phyloP scores from a whole-genome alignment of 2,888 invertebrate species.

The Limnephilus rhombicus region DNA sequence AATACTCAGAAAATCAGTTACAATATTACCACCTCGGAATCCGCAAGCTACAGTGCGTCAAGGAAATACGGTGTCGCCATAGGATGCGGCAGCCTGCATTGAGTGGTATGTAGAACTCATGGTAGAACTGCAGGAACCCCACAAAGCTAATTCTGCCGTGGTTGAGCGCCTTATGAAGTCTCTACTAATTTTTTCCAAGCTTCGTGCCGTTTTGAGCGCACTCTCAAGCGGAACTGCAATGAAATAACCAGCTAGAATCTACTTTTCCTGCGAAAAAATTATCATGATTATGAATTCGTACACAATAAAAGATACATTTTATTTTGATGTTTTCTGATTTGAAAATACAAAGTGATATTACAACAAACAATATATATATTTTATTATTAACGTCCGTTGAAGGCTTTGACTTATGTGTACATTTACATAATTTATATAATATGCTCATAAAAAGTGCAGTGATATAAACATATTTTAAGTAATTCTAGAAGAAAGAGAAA shows the following conservation, averaged over 20 bases:
- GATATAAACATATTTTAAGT: too few relatives aligned
- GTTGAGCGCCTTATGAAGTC: slow-evolving; percentile 12
- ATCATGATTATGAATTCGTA: not conserved
- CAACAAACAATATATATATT: too few relatives aligned
- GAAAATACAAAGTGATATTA: too few relatives aligned
- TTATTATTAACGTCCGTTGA: too few relatives aligned
- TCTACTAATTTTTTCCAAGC: not conserved
- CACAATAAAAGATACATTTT: too few relatives aligned
- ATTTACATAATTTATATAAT: too few relatives aligned
- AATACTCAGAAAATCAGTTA: not conserved
- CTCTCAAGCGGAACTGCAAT: not conserved
- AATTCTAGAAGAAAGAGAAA: too few relatives aligned
- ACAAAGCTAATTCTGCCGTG: slow-evolving; percentile 5
- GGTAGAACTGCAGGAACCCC: not conserved
- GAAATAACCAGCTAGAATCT: not conserved
- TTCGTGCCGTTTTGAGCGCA: not conserved
- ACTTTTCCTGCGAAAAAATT: not conserved
- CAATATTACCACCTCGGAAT: not conserved
- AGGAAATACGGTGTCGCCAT: not conserved
- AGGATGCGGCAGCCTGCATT: not conserved
- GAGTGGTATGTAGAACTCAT: too few relatives aligned
- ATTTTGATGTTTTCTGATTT: too few relatives aligned
- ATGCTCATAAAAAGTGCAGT: too few relatives aligned
- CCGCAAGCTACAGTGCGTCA: not conserved
- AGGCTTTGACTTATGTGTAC: too few relatives aligned